These are phyloP conservation scores for Euzetes globulus DNA, from an alignment of 2,888 invertebrate species.

Conservation along the genomic window DNA sequence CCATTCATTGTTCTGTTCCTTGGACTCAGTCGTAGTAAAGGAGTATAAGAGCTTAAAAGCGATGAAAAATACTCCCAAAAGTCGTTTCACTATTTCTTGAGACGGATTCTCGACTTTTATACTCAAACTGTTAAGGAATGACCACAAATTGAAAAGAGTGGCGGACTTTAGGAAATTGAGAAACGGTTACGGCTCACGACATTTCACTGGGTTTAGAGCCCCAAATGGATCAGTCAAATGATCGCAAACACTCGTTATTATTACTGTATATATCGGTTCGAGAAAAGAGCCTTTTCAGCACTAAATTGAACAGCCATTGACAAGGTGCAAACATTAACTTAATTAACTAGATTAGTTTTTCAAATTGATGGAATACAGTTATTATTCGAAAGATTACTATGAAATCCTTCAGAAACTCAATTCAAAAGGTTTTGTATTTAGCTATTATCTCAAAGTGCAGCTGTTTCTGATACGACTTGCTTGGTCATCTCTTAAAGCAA, in stretches of 20 bases:
- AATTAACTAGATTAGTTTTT: too few relatives aligned
- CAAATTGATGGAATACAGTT: too few relatives aligned
- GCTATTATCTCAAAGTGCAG: background rate
- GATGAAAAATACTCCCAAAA: conserved; percentile 24
- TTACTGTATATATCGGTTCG: background rate
- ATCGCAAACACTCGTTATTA: background rate
- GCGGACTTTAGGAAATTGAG: conserved; percentile 17
- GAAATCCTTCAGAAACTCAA: too few relatives aligned
- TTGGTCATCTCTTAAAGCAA: background rate
- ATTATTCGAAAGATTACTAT: too few relatives aligned
- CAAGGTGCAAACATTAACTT: too few relatives aligned
- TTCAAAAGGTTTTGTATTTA: too few relatives aligned
- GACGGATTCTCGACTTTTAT: background rate
- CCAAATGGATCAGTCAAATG: background rate
- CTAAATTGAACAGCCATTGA: too few relatives aligned
- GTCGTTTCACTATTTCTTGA: background rate
- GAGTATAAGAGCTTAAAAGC: background rate
- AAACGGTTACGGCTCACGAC: conserved; percentile 8
- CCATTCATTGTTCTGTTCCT: background rate
- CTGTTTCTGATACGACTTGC: background rate
- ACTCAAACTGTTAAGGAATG: background rate
- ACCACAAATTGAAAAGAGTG: conserved; percentile 26
- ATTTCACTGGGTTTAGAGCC: background rate
- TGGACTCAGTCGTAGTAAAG: background rate
- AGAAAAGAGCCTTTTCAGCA: background rate